Evolutionary conservation across 2,888 invertebrate genomes (phyloP).

Genomic region (Epirrita christyi): DNA sequence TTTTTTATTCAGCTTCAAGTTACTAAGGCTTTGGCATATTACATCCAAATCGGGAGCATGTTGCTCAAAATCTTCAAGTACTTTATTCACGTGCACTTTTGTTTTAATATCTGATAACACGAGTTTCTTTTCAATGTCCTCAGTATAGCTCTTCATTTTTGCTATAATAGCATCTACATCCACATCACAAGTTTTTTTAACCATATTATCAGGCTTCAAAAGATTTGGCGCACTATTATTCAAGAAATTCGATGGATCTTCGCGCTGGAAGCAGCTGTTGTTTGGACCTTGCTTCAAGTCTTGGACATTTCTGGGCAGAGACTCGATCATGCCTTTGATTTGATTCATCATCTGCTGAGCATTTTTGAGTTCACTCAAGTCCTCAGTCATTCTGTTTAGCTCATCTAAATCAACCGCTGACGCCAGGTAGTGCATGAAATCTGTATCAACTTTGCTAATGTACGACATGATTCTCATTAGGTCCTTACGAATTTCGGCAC

Average conservation of each 20-base stretch:
- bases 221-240: slow-evolving; percentile 61
- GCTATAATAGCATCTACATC: slow-evolving; percentile 65
- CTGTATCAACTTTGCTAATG: slow-evolving; percentile 24
- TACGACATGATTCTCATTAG: slow-evolving; percentile 21
- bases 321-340: slow-evolving; percentile 62
- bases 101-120: slow-evolving; percentile 37
- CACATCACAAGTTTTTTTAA: slow-evolving; percentile 50
- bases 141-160: slow-evolving; percentile 63
- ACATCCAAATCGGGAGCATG: slow-evolving; percentile 67
- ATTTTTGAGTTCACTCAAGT: slow-evolving; percentile 64
- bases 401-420: slow-evolving; percentile 64
- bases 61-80: slow-evolving; percentile 57
- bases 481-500: background rate
- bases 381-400: slow-evolving; percentile 66
- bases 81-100: slow-evolving; percentile 24
- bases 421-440: slow-evolving; percentile 61
- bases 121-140: slow-evolving; percentile 64
- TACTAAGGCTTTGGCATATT: slow-evolving; percentile 61
- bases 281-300: slow-evolving; percentile 27
- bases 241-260: slow-evolving; percentile 60
- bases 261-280: slow-evolving; percentile 49
- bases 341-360: slow-evolving; percentile 68
- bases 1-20: slow-evolving; percentile 58
- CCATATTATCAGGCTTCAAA: slow-evolving; percentile 68
- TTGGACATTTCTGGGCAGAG: slow-evolving; percentile 45